A percentile compares a stretch with the other conserved stretches of the same genome.
These are phyloP conservation scores for Eonycteris spelaea DNA, from an alignment of 2,113 vertebrate species.

Conservation along the genomic window DNA sequence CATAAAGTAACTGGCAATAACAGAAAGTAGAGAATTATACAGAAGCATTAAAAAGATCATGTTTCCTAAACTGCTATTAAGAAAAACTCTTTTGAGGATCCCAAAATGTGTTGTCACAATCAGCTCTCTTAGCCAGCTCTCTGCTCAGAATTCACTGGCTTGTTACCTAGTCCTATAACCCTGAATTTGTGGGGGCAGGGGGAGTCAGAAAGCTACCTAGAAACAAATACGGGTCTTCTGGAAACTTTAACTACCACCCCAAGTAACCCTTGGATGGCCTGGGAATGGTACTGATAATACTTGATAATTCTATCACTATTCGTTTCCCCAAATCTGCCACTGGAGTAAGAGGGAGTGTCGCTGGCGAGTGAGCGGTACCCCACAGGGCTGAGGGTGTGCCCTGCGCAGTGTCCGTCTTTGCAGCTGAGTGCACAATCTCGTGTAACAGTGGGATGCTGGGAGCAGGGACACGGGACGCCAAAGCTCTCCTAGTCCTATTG, in stretches of 20 bases:
- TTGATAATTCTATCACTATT: background rate
- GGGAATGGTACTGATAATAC: background rate
- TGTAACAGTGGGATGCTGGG: constrained; percentile 82
- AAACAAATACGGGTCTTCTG: background rate
- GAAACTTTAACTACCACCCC: background rate
- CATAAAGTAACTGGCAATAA: background rate
- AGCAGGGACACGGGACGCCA: constrained; percentile 83
- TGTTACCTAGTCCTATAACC: background rate
- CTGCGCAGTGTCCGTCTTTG: constrained; percentile 58
- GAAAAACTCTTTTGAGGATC: background rate
- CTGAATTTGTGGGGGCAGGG: background rate
- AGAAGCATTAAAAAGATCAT: background rate
- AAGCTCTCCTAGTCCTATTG: constrained; percentile 85
- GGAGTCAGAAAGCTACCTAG: background rate
- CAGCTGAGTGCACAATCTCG: constrained; percentile 77
- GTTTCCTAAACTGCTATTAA: background rate
- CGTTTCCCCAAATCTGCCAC: background rate
- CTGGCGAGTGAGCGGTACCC: constrained; percentile 14
- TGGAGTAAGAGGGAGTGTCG: background rate
- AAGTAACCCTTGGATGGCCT: background rate
- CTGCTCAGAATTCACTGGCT: background rate
- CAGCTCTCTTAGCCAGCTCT: background rate
- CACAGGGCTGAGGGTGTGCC: background rate
- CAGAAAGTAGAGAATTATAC: background rate
- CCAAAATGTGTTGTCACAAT: background rate